Conservation (phyloP, 2,113 vertebrate species). For the Corythornis madagascariensis region DNA sequence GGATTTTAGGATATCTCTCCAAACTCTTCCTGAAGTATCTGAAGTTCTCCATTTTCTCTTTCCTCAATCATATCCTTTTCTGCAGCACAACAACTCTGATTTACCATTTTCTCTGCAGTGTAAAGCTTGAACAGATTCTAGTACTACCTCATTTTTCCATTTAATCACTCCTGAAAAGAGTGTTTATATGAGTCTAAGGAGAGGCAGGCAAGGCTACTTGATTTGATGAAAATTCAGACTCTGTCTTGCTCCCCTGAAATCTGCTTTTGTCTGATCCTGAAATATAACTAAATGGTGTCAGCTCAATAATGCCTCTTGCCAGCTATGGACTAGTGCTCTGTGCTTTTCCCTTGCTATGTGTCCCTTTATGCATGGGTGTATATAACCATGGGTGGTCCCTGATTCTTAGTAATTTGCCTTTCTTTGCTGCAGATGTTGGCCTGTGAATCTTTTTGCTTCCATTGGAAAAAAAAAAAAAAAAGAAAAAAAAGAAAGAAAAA, state of each 20-base stretch:
- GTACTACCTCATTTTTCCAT: neutral
- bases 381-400: no score
- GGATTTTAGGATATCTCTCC: neutral
- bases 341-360: neutral
- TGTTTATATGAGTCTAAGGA: neutral
- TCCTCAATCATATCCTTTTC: neutral
- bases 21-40: neutral
- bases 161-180: neutral
- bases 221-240: neutral
- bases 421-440: neutral
- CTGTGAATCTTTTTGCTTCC: neutral
- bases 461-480: neutral
- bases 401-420: neutral
- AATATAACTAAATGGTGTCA: neutral
- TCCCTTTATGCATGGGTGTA: fast-evolving
- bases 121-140: neutral
- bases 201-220: neutral
- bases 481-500: neutral
- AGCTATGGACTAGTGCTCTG: neutral
- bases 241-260: neutral
- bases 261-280: neutral
- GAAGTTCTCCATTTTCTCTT: neutral
- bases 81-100: neutral
- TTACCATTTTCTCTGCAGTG: neutral
- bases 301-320: neutral